phyloP scores from a whole-genome alignment of 1,140 invertebrate species.

The Sinonovacula constricta region DNA sequence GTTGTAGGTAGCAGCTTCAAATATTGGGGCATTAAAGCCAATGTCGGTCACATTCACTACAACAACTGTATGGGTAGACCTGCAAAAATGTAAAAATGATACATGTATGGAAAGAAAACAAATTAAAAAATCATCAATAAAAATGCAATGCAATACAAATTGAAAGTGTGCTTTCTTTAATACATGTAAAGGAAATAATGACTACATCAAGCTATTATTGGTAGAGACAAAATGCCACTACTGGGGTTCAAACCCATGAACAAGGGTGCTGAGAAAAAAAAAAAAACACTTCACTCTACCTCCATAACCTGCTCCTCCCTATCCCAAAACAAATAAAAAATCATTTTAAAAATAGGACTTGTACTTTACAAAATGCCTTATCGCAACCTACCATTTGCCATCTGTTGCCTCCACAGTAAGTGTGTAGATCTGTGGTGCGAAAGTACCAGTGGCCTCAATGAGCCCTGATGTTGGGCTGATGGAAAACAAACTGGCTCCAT shows the following conservation, averaged over 20 bases:
- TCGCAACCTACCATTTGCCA: conserved; percentile 45
- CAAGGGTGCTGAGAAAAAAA: no score
- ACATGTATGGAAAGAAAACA: not conserved
- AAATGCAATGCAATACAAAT: no score
- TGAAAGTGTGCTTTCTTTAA: no score
- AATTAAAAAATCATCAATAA: not conserved
- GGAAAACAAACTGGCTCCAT: conserved; percentile 52
- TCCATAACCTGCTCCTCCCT: no score
- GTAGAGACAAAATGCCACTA: no score
- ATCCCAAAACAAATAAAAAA: no score
- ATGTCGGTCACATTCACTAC: conserved; percentile 52
- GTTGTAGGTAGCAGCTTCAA: conserved; percentile 52
- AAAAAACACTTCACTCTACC: no score
- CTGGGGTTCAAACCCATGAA: no score
- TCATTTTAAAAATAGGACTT: no score
- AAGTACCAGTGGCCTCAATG: conserved; percentile 47
- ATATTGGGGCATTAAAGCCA: conserved; percentile 57
- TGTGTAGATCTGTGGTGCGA: conserved; percentile 48
- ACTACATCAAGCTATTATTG: no score
- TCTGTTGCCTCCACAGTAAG: conserved; percentile 55
- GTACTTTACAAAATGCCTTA: no score
- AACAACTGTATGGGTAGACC: conserved; percentile 53
- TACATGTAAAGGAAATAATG: no score
- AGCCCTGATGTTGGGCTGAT: conserved; percentile 27
- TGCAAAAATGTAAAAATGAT: conserved; percentile 30